Evolutionary conservation across 2,888 invertebrate species (phyloP).

Genomic region (Dugesia japonica): DNA sequence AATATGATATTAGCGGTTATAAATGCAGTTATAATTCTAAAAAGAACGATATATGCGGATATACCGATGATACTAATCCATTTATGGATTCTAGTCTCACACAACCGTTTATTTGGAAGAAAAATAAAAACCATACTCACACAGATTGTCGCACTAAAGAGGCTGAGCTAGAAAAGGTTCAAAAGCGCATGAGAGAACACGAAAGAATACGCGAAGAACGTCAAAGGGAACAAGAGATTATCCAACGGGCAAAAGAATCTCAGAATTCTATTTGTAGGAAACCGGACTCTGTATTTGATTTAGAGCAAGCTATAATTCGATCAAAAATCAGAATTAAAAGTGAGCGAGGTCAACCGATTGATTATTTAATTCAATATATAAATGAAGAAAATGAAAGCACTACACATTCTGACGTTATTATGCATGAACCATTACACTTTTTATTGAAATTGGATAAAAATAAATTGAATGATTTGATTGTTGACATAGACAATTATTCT

Average conservation of each 20-base stretch:
- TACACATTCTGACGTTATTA: slow-evolving; percentile 73
- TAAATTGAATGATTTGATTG: slow-evolving; percentile 86
- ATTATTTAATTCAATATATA: slow-evolving; percentile 84
- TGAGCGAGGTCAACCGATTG: slow-evolving; percentile 90
- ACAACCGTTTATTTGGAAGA: slow-evolving; percentile 85
- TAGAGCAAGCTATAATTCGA: slow-evolving; percentile 66
- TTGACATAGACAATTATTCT: slow-evolving; percentile 60
- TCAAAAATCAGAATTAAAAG: slow-evolving; percentile 88
- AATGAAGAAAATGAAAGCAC: slow-evolving; percentile 23
- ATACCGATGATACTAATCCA: slow-evolving; percentile 92
- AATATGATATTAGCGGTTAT: not conserved
- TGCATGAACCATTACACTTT: slow-evolving; percentile 56
- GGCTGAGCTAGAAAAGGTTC: not conserved
- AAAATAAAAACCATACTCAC: slow-evolving; percentile 65
- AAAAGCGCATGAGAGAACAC: not conserved
- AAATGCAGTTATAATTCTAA: not conserved
- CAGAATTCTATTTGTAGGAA: not conserved
- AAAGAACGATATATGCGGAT: slow-evolving; percentile 53
- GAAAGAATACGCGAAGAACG: not conserved
- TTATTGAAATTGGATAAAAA: slow-evolving; percentile 59
- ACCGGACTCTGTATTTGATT: not conserved
- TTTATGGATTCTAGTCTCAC: slow-evolving; percentile 88
- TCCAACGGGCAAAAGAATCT: not conserved
- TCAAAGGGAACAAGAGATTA: not conserved
- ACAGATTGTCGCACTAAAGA: not conserved